Evolutionary conservation across 2,113 vertebrate species (phyloP).

Genomic region (Uropsilus gracilis): DNA sequence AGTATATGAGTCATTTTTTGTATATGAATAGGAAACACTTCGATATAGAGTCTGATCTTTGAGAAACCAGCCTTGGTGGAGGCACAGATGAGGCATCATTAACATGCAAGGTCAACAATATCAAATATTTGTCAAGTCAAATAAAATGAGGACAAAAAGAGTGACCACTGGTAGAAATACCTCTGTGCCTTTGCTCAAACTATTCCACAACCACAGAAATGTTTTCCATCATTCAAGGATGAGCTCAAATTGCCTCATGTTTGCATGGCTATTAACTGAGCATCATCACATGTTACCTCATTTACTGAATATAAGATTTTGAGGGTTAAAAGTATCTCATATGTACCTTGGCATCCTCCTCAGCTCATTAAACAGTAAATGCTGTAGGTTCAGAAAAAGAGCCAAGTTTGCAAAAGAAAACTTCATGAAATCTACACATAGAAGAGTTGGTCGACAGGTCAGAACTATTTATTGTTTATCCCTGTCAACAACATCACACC

Average conservation of each 20-base stretch:
- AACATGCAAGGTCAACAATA: background rate
- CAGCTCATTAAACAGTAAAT: conserved; percentile 52
- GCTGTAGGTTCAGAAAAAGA: conserved; percentile 15
- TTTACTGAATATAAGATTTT: background rate
- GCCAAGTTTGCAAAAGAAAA: background rate
- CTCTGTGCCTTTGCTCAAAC: background rate
- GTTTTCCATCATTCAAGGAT: conserved; percentile 28
- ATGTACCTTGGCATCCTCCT: background rate
- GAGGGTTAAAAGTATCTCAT: conserved; percentile 22
- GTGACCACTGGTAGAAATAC: background rate
- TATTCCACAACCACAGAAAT: background rate
- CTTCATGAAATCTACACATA: background rate
- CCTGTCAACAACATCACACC: background rate
- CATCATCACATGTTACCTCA: conserved; percentile 30
- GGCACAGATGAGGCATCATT: background rate
- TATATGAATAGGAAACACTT: background rate
- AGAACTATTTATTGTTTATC: background rate
- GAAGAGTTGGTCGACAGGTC: background rate
- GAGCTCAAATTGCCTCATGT: conserved; percentile 28
- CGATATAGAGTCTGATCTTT: background rate
- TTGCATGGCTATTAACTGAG: conserved; percentile 4
- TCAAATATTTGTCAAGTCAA: background rate
- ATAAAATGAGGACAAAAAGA: background rate
- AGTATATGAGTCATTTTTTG: background rate
- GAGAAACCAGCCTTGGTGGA: background rate